Evolutionary conservation across 2,113 vertebrate genomes (phyloP).

Genomic region (Nyctereutes procyonoides): DNA sequence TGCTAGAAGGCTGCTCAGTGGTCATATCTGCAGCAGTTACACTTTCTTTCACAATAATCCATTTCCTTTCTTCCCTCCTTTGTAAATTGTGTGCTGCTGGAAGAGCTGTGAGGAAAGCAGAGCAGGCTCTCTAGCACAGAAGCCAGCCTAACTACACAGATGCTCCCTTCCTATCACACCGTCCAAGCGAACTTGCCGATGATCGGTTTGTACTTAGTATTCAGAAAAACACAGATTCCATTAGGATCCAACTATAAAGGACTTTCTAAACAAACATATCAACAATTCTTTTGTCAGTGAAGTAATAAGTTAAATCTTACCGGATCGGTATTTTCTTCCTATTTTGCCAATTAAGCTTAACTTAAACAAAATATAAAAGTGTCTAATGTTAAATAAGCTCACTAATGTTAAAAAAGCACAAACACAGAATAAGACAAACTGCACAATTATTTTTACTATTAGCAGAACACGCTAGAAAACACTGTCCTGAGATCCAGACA

Average conservation of each 20-base stretch:
- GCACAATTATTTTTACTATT: constrained; percentile 78
- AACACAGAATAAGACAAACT: constrained; percentile 79
- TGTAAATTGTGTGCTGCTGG: too few species aligned
- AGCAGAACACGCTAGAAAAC: constrained; percentile 49
- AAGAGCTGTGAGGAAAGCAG: background rate
- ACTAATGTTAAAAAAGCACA: constrained; percentile 89
- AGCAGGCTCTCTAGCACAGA: accelerated
- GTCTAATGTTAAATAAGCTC: constrained; percentile 87
- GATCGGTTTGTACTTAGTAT: accelerated
- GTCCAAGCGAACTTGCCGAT: background rate
- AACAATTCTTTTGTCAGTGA: constrained; percentile 75
- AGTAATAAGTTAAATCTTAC: constrained; percentile 82
- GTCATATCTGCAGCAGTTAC: background rate
- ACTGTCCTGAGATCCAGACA: constrained; percentile 28
- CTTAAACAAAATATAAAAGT: constrained; percentile 84
- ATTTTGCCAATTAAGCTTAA: constrained; percentile 85
- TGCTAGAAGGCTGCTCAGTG: background rate
- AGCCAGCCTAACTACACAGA: background rate
- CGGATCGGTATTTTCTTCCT: constrained; percentile 85
- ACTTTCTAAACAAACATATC: background rate
- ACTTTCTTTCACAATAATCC: background rate
- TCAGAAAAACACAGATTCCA: background rate
- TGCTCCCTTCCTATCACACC: too few species aligned
- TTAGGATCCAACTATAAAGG: background rate
- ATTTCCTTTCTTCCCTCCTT: background rate